Evolutionary conservation across 2,113 vertebrate genomes (phyloP).

Genomic region (Egretta garzetta): DNA sequence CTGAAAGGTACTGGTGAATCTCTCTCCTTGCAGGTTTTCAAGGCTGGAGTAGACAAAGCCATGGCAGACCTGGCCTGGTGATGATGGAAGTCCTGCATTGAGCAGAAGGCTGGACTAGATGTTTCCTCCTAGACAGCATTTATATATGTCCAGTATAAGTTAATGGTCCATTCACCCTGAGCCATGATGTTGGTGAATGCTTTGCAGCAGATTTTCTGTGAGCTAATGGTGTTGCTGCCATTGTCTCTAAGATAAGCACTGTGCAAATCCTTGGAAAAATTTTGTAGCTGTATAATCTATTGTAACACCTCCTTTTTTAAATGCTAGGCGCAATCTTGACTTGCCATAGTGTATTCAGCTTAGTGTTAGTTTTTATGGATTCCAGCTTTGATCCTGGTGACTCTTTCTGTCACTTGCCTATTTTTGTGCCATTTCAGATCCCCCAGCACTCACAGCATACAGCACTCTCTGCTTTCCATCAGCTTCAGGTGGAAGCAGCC

Average conservation of each 20-base stretch:
- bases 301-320: neutral
- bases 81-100: neutral
- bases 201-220: neutral
- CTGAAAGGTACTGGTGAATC: neutral
- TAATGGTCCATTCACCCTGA: neutral
- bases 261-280: neutral
- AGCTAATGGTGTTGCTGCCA: neutral
- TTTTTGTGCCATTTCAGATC: accelerated
- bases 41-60: neutral
- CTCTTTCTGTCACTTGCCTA: neutral
- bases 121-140: neutral
- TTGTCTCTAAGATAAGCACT: neutral
- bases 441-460: neutral
- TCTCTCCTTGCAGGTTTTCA: neutral
- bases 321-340: neutral
- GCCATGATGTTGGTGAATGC: neutral
- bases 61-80: neutral
- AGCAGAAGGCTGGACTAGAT: neutral
- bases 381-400: neutral
- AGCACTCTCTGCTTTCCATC: neutral
- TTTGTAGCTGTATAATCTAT: neutral
- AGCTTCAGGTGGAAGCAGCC: neutral
- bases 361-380: neutral
- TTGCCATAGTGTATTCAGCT: neutral
- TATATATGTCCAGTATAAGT: neutral